Evolutionary conservation across 1,140 invertebrate species (phyloP).

Genomic region (Rhopalosiphum maidis): DNA sequence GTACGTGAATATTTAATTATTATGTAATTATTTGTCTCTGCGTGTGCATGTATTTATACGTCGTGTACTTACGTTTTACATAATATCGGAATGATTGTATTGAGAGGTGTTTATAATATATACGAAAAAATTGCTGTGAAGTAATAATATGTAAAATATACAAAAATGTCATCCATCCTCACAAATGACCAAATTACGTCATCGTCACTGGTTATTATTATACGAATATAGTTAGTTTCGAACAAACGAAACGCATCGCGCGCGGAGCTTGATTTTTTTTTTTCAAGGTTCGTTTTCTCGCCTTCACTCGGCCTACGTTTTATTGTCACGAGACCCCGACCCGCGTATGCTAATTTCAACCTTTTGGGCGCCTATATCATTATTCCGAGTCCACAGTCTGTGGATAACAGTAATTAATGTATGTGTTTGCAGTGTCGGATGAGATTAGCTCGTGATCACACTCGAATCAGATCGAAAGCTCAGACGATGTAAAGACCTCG

Average conservation of each 20-base stretch:
- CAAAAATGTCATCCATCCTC: too few species aligned
- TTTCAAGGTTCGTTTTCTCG: background rate
- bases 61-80: too few species aligned
- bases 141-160: too few species aligned
- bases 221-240: background rate
- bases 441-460: background rate
- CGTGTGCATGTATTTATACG: too few species aligned
- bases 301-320: constrained; percentile 4
- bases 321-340: background rate
- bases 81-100: too few species aligned
- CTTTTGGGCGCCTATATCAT: background rate
- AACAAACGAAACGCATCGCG: background rate
- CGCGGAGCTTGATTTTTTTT: background rate
- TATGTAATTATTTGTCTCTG: too few species aligned
- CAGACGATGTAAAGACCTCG: background rate
- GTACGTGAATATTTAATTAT: too few species aligned
- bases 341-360: constrained; percentile 36
- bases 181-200: too few species aligned
- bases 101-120: too few species aligned
- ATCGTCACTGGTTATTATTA: background rate
- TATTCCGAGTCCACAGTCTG: background rate
- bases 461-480: background rate
- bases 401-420: background rate
- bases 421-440: background rate
- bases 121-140: too few species aligned